Evolutionary conservation across 92 coral and sea anemone species (phyloP).

Genomic region (Parazoanthus swiftii): DNA sequence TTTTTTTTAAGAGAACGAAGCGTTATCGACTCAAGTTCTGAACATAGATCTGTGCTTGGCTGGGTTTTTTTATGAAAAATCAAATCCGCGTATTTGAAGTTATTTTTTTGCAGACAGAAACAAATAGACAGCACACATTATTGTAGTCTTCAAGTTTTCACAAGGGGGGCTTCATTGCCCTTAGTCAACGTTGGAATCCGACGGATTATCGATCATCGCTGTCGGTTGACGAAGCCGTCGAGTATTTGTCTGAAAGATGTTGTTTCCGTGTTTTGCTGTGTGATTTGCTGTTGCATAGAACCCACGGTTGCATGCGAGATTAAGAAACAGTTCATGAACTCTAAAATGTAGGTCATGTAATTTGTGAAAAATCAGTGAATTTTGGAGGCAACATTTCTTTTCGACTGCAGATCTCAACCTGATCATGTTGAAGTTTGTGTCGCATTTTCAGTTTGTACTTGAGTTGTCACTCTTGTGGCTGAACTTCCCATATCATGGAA

Average conservation of each 20-base stretch:
- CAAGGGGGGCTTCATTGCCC: too few species aligned
- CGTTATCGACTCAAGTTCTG: background rate
- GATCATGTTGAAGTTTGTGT: background rate
- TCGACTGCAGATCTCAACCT: background rate
- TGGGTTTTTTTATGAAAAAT: too few species aligned
- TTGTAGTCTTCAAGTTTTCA: too few species aligned
- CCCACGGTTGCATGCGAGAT: background rate
- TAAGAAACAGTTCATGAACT: background rate
- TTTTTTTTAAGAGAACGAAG: background rate
- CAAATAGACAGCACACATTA: too few species aligned
- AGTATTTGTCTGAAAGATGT: too few species aligned
- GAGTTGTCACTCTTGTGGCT: background rate
- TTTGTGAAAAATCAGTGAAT: background rate
- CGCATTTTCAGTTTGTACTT: background rate
- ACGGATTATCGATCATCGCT: background rate
- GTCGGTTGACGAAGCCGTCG: too few species aligned
- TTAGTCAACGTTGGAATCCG: too few species aligned
- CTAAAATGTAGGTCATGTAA: background rate
- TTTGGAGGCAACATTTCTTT: background rate
- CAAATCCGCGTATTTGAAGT: too few species aligned
- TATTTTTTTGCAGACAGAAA: too few species aligned
- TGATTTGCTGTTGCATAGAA: background rate
- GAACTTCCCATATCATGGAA: background rate
- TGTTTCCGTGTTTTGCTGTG: background rate
- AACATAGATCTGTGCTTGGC: too few species aligned